A percentile compares a stretch with the other conserved stretches of the same genome.
Evolutionary conservation across 1,140 invertebrate species (phyloP).

Genomic region (Platorchestia sp.): DNA sequence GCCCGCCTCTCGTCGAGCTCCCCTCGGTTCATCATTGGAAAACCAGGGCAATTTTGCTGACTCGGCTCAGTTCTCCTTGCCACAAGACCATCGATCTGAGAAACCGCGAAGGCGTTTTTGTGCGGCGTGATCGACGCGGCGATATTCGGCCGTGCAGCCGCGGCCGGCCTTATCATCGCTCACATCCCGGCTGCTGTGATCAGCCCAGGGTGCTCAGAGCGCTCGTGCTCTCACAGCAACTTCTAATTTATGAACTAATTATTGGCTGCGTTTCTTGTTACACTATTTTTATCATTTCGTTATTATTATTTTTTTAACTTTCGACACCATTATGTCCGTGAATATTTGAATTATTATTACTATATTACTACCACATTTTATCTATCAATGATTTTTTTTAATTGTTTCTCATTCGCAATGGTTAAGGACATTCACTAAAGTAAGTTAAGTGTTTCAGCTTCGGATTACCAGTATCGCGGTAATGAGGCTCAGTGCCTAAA

Average conservation of each 20-base stretch:
- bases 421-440: no score
- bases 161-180: background rate
- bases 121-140: background rate
- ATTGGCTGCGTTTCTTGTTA: background rate
- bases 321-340: background rate
- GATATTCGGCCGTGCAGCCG: background rate
- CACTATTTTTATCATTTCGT: background rate
- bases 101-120: background rate
- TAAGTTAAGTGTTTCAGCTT: no score
- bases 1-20: constrained; percentile 10
- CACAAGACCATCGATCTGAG: constrained; percentile 50
- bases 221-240: background rate
- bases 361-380: no score
- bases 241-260: background rate
- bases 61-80: constrained; percentile 5
- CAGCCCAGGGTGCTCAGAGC: background rate
- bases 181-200: background rate
- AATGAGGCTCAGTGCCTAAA: no score
- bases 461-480: no score
- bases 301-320: background rate
- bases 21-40: constrained; percentile 45
- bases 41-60: constrained; percentile 49
- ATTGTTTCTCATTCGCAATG: no score
- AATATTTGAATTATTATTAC: background rate
- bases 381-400: no score